Conservation (phyloP, 2,888 invertebrate genomes). For the Platycheirus rosarum region DNA sequence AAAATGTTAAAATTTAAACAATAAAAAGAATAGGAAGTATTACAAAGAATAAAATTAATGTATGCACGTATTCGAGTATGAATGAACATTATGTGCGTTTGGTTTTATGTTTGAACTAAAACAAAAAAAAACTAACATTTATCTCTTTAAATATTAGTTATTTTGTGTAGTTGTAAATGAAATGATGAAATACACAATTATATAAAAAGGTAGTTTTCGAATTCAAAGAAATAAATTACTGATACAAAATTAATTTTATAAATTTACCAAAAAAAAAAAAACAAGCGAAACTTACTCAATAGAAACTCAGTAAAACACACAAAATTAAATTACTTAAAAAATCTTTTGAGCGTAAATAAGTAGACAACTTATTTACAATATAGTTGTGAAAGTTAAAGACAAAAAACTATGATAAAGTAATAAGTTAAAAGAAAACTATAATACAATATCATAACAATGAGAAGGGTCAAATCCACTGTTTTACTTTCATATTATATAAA, state of each 20-base stretch:
- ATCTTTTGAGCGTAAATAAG: too few species aligned
- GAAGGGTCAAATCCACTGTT: slow-evolving; percentile 83
- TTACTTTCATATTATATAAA: slow-evolving; percentile 79
- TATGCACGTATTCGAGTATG: slow-evolving; percentile 28
- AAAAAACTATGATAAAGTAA: slow-evolving; percentile 26
- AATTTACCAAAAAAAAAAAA: slow-evolving; percentile 5
- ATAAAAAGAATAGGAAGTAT: slow-evolving; percentile 32
- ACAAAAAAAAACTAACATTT: slow-evolving; percentile 44
- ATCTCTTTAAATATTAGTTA: slow-evolving; percentile 31
- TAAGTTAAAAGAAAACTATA: slow-evolving; percentile 73
- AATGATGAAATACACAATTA: slow-evolving; percentile 68
- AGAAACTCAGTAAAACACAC: slow-evolving; percentile 18
- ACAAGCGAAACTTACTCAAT: too few species aligned
- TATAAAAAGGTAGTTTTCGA: slow-evolving; percentile 48
- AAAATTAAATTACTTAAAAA: slow-evolving; percentile 8
- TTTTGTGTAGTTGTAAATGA: slow-evolving; percentile 32
- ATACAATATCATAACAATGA: slow-evolving; percentile 75
- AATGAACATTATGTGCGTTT: slow-evolving; percentile 24
- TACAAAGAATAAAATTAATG: slow-evolving; percentile 46
- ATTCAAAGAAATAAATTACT: slow-evolving; percentile 27
- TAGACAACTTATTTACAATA: slow-evolving; percentile 43
- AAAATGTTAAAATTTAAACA: not conserved
- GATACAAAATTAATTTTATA: not conserved
- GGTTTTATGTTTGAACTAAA: slow-evolving; percentile 30
- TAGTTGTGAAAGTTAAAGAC: slow-evolving; percentile 27